These are phyloP conservation scores for Psilopsiagon aurifrons DNA, from an alignment of 2,113 vertebrate genomes.

Conservation along the genomic window DNA sequence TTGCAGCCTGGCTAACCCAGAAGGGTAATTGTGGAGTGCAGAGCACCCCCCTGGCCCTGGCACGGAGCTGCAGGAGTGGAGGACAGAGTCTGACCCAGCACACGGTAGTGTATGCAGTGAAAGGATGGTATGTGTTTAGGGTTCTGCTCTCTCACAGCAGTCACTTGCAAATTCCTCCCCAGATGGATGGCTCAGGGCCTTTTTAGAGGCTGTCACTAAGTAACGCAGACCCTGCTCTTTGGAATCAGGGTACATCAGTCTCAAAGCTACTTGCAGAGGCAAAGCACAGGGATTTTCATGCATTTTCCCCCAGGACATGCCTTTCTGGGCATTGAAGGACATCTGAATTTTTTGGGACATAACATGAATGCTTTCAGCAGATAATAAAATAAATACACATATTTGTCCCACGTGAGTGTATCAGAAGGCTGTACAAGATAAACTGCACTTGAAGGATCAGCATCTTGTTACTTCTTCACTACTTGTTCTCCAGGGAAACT, in stretches of 20 bases:
- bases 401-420: background rate
- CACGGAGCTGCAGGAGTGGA: accelerated
- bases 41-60: accelerated
- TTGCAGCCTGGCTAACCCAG: background rate
- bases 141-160: accelerated
- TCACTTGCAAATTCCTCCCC: background rate
- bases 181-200: background rate
- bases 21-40: background rate
- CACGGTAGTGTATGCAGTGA: accelerated
- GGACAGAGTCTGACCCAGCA: background rate
- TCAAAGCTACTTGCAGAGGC: background rate
- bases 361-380: background rate
- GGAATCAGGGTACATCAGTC: accelerated
- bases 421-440: background rate
- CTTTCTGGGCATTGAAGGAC: background rate
- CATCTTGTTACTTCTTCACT: background rate
- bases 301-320: background rate
- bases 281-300: background rate
- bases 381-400: background rate
- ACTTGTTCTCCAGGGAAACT: background rate
- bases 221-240: background rate
- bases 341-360: background rate
- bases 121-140: background rate
- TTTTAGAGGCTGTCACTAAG: background rate
- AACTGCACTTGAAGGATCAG: background rate